Evolutionary conservation across 2,888 invertebrate species (phyloP), one percentile per base, ranked within the genome.

Genomic region (Amblyteles armatorius): DNA sequence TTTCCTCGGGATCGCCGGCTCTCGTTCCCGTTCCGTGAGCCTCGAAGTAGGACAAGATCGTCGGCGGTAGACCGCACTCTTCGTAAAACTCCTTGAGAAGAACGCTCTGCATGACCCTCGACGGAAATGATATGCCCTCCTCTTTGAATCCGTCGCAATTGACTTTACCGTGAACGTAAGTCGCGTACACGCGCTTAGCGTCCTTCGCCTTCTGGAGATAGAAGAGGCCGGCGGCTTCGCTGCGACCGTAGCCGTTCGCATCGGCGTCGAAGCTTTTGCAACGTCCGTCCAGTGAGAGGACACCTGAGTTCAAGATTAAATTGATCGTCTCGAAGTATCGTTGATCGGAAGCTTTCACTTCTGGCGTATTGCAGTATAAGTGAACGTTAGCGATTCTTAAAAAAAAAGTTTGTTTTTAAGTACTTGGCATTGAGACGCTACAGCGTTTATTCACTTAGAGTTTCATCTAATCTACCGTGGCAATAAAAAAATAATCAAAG

Each of bases 1-100:
- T 95, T 94, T 99, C 99, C 92, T 98, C 98, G 0, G 99, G 98
- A 94, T 99, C 99, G 22, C 99, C 98, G 2, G 97, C 97, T 86
- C 94, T 95, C 0, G 97, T 97, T 85, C 97, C 97, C 79, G 97
- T 97, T 87, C 97, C 97, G 89, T 96, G 96, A 44, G 96, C 96
- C 92, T 97, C 97, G 22, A 97, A 94, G 90, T 95, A 97, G 55
- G 94, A 94, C 0, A 97, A 94, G 0, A 91, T 88, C 29, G 92
- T 90, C 0, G 96, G 96, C 55, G 95, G 92, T 4, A 97, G 90
- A 3, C 94, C 94, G 16, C 95, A 95, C 89, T 96, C 95, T 0
- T 93, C 89, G 90, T 97, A 97, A 71, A 96, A 95, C 84, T 96
- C 95, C 65, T 94, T 90, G 22, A 96, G 82, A 5, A 94, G 90